Evolutionary conservation across 2,797 vertebrate genomes (phyloP).

Genomic region (Enteromius viviparus): DNA sequence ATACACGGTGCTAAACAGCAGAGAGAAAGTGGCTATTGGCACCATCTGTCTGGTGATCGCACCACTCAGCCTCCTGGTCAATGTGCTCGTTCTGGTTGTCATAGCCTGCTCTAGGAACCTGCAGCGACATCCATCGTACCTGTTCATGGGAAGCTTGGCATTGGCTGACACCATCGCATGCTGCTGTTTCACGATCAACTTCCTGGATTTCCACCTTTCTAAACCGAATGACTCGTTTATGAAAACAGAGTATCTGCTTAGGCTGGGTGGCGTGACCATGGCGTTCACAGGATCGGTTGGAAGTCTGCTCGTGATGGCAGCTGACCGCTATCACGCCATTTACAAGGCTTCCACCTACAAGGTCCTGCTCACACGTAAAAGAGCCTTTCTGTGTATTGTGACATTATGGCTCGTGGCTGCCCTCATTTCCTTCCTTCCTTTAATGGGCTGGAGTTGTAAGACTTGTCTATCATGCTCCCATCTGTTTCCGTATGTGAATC

Average conservation of each 20-base stretch:
- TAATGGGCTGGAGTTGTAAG: constrained; percentile 90
- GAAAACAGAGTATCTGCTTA: constrained; percentile 80
- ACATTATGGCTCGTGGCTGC: constrained; percentile 80
- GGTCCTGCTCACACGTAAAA: constrained; percentile 80
- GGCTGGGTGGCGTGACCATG: constrained; percentile 87
- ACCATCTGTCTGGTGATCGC: constrained; percentile 82
- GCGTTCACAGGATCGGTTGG: constrained; percentile 89
- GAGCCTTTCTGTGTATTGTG: constrained; percentile 77
- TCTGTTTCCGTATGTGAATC: constrained; percentile 86
- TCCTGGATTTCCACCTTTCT: constrained; percentile 88
- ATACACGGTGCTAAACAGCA: constrained; percentile 80
- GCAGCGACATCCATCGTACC: constrained; percentile 84
- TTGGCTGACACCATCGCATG: constrained; percentile 89
- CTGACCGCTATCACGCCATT: constrained; percentile 93
- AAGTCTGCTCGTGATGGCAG: constrained; percentile 88
- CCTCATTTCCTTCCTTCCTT: constrained; percentile 82
- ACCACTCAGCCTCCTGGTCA: constrained; percentile 84
- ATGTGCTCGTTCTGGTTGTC: constrained; percentile 81
- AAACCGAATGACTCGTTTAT: constrained; percentile 47
- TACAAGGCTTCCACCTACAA: constrained; percentile 81
- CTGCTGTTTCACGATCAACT: constrained; percentile 83
- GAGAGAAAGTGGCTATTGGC: constrained; percentile 77
- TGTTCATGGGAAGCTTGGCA: constrained; percentile 91
- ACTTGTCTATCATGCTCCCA: constrained; percentile 77
- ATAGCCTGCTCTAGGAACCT: constrained; percentile 77